Evolutionary conservation across 2,113 vertebrate genomes (phyloP), one percentile per base, ranked within the genome.

Genomic region (Tragelaphus strepsiceros): DNA sequence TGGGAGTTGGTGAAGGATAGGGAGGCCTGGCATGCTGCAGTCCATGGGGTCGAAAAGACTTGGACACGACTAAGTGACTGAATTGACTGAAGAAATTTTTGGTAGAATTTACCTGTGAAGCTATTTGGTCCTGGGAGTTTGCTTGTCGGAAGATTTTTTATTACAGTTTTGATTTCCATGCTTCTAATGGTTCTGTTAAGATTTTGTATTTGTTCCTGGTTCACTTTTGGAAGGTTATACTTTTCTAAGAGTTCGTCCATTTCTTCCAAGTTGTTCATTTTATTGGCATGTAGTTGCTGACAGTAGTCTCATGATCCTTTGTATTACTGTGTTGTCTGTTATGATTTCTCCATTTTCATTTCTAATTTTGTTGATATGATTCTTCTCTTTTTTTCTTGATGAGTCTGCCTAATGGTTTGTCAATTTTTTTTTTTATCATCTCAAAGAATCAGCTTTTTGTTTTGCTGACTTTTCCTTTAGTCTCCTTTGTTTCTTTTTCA

Each of bases 1-100:
- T 67, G 32, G 62, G 62, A n/a, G 62, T n/a, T 64, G 62, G 32
- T 0, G 1, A n/a, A 17, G 62, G 16, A 19, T 19, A 67, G 16
- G 32, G 62, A 67, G 62, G 62, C 62, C 62, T 67, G 16, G 16
- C 7, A 8, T 67, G 62, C 16, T 67, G 62, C 62, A 16, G 3
- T 67, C 15, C 32, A n/a, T 67, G 62, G 62, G 62, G 62, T 67
- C 4, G 0, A 32, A 67, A 67, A 67, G 32, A 67, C 32, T 67
- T 4, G 0, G 32, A 67, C 16, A n/a, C 0, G 3, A n/a, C 62
- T 67, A 32, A 67, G 15, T 0, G 4, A n/a, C 62, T n/a, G 62
- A 67, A 19, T n/a, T 67, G 16, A 67, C 32, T 9, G 16, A 67
- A 19, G 7, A 67, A 67, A 19, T 10, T 67, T 67, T n/a, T n/a